phyloP scores from a whole-genome alignment of 2,888 invertebrate species.

The Sepiola atlantica region DNA sequence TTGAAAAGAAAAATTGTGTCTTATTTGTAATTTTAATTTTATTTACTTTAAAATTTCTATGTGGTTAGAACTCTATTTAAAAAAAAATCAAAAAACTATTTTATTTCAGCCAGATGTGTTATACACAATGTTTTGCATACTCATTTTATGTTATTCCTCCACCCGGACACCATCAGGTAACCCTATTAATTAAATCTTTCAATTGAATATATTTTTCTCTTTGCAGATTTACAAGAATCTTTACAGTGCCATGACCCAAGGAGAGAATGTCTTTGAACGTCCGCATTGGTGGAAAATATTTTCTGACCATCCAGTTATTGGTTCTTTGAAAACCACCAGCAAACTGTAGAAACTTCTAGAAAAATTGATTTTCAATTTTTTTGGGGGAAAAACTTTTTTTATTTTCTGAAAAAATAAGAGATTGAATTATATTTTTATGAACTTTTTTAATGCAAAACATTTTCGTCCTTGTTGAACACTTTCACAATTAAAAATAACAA shows the following conservation, averaged over 20 bases:
- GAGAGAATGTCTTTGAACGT: constrained; percentile 66
- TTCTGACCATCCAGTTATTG: constrained; percentile 66
- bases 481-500: neutral
- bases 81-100: too few relatives aligned
- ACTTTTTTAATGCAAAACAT: neutral
- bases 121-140: too few relatives aligned
- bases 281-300: constrained; percentile 70
- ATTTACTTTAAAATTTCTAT: too few relatives aligned
- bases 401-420: neutral
- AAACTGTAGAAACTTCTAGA: constrained; percentile 47
- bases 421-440: constrained; percentile 35
- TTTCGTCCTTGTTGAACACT: neutral
- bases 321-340: constrained; percentile 50
- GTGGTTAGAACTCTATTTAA: too few relatives aligned
- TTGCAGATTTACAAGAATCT: constrained; percentile 73
- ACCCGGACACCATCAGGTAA: too few relatives aligned
- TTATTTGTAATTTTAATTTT: too few relatives aligned
- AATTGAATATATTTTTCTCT: constrained; percentile 20
- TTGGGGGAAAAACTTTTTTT: too few relatives aligned
- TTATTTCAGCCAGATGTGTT: too few relatives aligned
- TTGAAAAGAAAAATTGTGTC: too few relatives aligned
- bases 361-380: neutral
- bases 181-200: too few relatives aligned
- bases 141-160: too few relatives aligned
- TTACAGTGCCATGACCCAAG: constrained; percentile 71